Conservation (phyloP, 2,888 invertebrate species). For the Eulithis prunata region DNA sequence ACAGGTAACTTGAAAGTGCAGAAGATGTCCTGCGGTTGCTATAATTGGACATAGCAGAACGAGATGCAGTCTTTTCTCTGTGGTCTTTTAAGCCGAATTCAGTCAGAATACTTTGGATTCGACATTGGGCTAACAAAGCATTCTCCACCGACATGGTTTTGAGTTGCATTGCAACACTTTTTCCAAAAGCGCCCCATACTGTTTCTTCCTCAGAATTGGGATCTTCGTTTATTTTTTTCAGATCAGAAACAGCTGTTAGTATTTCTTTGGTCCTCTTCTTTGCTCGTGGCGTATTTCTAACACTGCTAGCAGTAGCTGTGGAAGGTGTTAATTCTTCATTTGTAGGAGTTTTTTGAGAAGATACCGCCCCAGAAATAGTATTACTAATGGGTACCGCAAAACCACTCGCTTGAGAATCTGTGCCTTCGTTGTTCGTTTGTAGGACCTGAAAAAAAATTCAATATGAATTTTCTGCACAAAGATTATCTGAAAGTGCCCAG, state of each 20-base stretch:
- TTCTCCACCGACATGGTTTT: background rate
- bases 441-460: no score
- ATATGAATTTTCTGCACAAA: no score
- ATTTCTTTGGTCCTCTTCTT: slow-evolving; percentile 7
- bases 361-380: no score
- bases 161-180: slow-evolving; percentile 1
- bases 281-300: slow-evolving; percentile 6
- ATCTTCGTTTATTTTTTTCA: background rate
- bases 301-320: slow-evolving; percentile 15
- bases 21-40: background rate
- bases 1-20: background rate
- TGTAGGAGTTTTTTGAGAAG: no score
- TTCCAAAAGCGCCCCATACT: slow-evolving; percentile 10
- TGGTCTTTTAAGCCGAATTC: slow-evolving; percentile 10
- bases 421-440: no score
- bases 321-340: no score
- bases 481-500: no score
- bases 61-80: slow-evolving; percentile 3
- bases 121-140: background rate
- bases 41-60: slow-evolving; percentile 2
- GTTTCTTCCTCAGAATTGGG: slow-evolving; percentile 5
- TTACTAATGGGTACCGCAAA: no score
- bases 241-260: background rate
- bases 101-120: slow-evolving; percentile 5
- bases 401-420: no score